Base-by-base conservation (phyloP, 2,113 vertebrate genomes). In the Gavia stellata region DNA sequence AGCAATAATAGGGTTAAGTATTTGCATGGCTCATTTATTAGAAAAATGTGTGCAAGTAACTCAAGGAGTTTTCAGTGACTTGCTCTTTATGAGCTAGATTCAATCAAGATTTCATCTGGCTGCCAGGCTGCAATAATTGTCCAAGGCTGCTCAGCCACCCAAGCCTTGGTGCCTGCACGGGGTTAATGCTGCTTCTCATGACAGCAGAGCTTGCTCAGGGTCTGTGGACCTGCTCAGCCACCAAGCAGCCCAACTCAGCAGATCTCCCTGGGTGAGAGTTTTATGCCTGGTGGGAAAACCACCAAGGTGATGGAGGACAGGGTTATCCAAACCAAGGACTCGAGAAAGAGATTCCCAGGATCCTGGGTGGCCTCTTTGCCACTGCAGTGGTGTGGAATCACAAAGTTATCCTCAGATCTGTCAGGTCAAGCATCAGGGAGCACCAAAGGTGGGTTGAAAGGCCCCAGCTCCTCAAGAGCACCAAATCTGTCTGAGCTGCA, bases 31-130 rank as follows among this genome's bases (percentile, higher is more conserved):
- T 94, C 71, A 91, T 91, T 96, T 95, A 94, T 97, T 91, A 93
- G 94, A 97, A 97, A 97, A 97, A 96, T 53, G 29, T 95, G 92
- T 96, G 73, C 70, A 92, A 97, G 95, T 95, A 96, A 97, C 62
- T 95, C 56, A 89, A 88, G 88, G 88, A 97, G 78, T 94, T 94
- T 94, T 95, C 89, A 95, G 92, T 87, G 71, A 94, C 73, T 92
- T 97, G 72, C 66, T 94, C 73, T 89, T 89, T 90, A 92, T 50
- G 90, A 92, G 84, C 77, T 90, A 85, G 70, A 94, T 90, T 94
- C 81, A 92, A 72, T 85, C 83, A 95, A 91, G 86, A 91, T 95
- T 96, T 92, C 47, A 0, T 52, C 92, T 88, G 94, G 78, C 94
- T 95, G 92, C 66, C 70, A 80, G 52, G 62, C 70, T 58, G 56